These are phyloP conservation scores for Myxocyprinus asiaticus DNA, from an alignment of 2,113 vertebrate genomes.

Conservation along the genomic window DNA sequence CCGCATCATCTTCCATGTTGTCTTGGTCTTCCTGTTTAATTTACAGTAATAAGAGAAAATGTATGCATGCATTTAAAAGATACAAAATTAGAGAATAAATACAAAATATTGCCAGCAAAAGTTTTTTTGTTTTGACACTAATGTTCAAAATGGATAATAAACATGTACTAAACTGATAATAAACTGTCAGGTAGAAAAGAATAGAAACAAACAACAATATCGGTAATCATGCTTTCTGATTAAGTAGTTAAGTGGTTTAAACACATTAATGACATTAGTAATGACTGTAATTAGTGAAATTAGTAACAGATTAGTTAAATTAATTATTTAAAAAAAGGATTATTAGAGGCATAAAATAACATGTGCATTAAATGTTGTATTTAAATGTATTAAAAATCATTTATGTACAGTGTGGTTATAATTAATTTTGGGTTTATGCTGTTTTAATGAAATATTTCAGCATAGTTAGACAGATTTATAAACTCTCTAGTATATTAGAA, in stretches of 20 bases:
- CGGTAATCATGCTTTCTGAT: too few species aligned
- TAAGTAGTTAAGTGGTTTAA: not conserved
- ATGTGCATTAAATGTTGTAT: not conserved
- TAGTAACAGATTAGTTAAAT: not conserved
- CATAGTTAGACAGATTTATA: too few species aligned
- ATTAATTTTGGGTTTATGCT: not conserved
- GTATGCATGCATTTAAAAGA: not conserved
- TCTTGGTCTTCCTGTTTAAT: constrained; percentile 45
- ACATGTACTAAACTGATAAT: too few species aligned
- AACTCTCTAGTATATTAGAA: not conserved
- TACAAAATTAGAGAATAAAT: not conserved
- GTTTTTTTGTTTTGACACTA: too few species aligned
- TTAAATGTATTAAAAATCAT: not conserved
- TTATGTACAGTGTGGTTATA: not conserved
- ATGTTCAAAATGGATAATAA: too few species aligned
- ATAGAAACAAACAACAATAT: too few species aligned
- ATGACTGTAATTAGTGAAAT: not conserved
- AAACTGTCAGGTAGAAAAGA: too few species aligned
- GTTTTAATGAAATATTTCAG: not conserved
- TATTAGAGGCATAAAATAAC: too few species aligned
- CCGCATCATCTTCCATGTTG: constrained; percentile 48
- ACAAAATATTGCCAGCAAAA: too few species aligned
- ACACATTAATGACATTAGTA: not conserved
- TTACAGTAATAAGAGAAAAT: not conserved
- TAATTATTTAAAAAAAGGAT: too few species aligned